Base-by-base conservation (phyloP, 2,797 vertebrate species). In the Oreonectes daqikongensis region DNA sequence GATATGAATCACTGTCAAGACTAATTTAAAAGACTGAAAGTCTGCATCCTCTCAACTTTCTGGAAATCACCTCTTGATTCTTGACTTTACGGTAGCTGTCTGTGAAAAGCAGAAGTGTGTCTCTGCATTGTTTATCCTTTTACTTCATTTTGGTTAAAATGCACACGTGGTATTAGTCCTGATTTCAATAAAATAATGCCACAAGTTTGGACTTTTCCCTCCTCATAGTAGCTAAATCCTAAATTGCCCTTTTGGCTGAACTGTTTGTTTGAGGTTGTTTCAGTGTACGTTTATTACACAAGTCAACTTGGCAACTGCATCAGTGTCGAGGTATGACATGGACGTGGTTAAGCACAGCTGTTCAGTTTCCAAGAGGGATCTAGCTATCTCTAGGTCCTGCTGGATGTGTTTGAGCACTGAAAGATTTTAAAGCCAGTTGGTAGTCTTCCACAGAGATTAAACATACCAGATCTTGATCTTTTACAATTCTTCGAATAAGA, bases 41-140 rank as follows among this genome's bases (percentile, higher is more conserved):
- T 7, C 40, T 72, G 57, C 57, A 24, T 30, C 38, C 57, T 38
- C 26, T 32, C 11, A 26, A 17, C 12, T 40, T 22, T 40, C 32
- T 74, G 35, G 17, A 53, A 74, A 42, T 35, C 12, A 22, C 50
- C 40, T 17, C 68, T 22, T 26, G n/a, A 10, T 38, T 72, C 42
- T 5, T 15, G 4, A 55, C 4, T 11, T 12, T 12, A 24, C 10
- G 18, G 1, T 35, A 38, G 0, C 28, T 12, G 6, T 18, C 32
- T 26, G 17, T 20, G 7, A 4, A 42, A 65, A 53, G 48, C 60
- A 55, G 61, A 74, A 53, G 48, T 74, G 12, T 12, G 52, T 7
- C 48, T 18, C 50, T 50, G 24, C 6, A 15, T 17, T 24, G 4
- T 24, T 24, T 26, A 6, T 59, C 26, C 17, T 4, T 35, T 4